Percentiles rank a stretch among this genome's conserved stretches.
Evolutionary conservation across 2,797 vertebrate genomes (phyloP).

Genomic region (Urosaurus nigricauda): DNA sequence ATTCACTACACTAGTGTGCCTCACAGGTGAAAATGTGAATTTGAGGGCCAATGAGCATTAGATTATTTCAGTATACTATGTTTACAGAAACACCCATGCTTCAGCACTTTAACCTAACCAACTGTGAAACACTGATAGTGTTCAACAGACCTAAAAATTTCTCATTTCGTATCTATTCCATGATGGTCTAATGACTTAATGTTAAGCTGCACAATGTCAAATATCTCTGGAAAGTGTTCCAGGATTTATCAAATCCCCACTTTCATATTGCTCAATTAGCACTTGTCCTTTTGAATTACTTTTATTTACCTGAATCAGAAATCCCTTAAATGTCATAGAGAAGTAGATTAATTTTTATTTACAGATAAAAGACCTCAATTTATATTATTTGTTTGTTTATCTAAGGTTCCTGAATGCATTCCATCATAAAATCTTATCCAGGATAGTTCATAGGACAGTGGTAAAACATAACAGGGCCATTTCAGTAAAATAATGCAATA

Average conservation of each 20-base stretch:
- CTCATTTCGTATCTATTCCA: constrained; percentile 44
- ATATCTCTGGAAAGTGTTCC: constrained; percentile 21
- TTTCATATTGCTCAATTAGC: background rate
- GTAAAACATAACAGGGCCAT: background rate
- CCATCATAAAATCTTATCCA: background rate
- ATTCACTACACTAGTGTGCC: constrained; percentile 32
- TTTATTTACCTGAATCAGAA: constrained; percentile 21
- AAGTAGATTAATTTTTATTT: constrained; percentile 16
- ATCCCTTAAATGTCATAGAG: background rate
- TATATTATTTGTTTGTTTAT: background rate
- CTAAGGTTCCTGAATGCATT: background rate
- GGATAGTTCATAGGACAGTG: background rate
- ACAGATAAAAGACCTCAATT: background rate
- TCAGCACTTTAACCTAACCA: constrained; percentile 57
- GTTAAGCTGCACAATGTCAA: constrained; percentile 36
- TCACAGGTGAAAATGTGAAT: constrained; percentile 38
- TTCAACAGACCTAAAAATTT: constrained; percentile 57
- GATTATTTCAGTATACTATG: constrained; percentile 19
- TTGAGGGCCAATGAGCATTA: constrained; percentile 43
- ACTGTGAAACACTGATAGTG: constrained; percentile 52
- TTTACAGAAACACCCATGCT: constrained; percentile 37
- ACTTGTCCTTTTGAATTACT: background rate
- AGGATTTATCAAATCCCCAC: background rate
- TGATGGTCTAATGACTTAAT: constrained; percentile 37
- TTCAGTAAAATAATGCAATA: background rate